These are phyloP conservation scores for Drosophila pectinifera DNA, from an alignment of 1,140 invertebrate species.

Conservation along the genomic window DNA sequence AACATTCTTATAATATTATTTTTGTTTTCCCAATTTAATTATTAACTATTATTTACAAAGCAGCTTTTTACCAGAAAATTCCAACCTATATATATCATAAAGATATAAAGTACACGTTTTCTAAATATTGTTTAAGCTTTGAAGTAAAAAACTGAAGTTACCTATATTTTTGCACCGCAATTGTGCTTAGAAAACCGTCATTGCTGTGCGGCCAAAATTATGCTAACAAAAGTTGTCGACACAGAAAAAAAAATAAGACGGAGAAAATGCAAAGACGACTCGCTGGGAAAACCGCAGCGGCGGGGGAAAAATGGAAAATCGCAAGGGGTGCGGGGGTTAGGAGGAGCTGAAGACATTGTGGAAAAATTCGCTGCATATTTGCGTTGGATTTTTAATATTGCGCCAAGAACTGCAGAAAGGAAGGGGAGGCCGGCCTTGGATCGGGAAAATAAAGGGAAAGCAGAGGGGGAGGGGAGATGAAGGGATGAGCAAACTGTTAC, in stretches of 20 bases:
- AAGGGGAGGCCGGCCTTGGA: conserved; percentile 5
- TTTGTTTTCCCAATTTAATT: too few relatives aligned
- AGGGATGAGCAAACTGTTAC: conserved; percentile 59
- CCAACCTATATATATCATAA: too few relatives aligned
- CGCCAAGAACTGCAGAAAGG: conserved; percentile 51
- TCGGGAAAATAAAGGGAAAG: neutral
- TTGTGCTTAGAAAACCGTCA: conserved; percentile 31
- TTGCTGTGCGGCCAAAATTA: conserved; percentile 62
- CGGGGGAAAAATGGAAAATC: conserved; percentile 20
- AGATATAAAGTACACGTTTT: too few relatives aligned
- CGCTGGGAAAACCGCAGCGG: conserved; percentile 29
- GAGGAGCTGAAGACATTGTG: conserved; percentile 48
- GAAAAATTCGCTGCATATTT: conserved; percentile 75
- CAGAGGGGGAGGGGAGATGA: conserved; percentile 20
- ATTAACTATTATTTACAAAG: too few relatives aligned
- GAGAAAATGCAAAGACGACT: conserved; percentile 6
- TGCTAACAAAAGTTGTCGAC: conserved; percentile 76
- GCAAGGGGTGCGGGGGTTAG: neutral
- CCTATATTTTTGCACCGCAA: neutral
- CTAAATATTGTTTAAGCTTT: too few relatives aligned
- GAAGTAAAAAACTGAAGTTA: too few relatives aligned
- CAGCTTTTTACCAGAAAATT: too few relatives aligned
- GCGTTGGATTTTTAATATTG: conserved; percentile 81
- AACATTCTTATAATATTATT: too few relatives aligned
- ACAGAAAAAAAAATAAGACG: conserved; percentile 31